phyloP scores from a whole-genome alignment of 2,113 vertebrate species.

The Triplophysa rosa region DNA sequence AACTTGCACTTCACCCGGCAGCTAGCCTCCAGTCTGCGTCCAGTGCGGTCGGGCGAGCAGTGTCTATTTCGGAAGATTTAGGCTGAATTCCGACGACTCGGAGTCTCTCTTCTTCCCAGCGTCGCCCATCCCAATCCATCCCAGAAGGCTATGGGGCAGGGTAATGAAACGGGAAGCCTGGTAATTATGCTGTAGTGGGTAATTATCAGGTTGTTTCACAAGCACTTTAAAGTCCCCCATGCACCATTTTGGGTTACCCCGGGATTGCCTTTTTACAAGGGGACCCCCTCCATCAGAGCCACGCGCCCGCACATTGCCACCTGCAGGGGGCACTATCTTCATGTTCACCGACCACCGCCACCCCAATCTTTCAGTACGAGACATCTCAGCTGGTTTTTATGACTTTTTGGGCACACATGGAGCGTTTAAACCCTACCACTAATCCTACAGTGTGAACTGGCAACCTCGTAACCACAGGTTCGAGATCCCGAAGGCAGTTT shows the following conservation, averaged over 20 bases:
- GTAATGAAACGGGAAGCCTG: conserved; percentile 64
- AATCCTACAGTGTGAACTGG: conserved; percentile 38
- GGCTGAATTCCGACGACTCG: conserved; percentile 63
- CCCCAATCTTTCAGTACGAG: not conserved
- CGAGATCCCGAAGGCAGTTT: conserved; percentile 18
- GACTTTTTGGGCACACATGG: conserved; percentile 9
- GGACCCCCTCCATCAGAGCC: conserved; percentile 20
- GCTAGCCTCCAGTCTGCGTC: conserved; percentile 64
- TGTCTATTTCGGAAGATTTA: conserved; percentile 73
- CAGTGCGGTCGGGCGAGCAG: conserved; percentile 67
- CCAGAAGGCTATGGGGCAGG: conserved; percentile 46
- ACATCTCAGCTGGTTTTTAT: conserved; percentile 25
- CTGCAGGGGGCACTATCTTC: conserved; percentile 75
- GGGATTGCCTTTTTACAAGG: conserved; percentile 47
- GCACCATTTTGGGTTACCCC: conserved; percentile 3
- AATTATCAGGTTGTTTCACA: conserved; percentile 72
- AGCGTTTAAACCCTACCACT: conserved; percentile 1
- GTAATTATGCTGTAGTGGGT: conserved; percentile 62
- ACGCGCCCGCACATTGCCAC: conserved; percentile 49
- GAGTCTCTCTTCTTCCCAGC: conserved; percentile 45
- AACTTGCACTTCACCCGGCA: conserved; percentile 49
- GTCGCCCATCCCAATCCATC: conserved; percentile 62
- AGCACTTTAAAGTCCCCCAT: conserved; percentile 57
- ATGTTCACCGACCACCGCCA: conserved; percentile 33
- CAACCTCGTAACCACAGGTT: conserved; percentile 25